Evolutionary conservation across 2,888 invertebrate genomes (phyloP).

Genomic region (Dusona sp.): DNA sequence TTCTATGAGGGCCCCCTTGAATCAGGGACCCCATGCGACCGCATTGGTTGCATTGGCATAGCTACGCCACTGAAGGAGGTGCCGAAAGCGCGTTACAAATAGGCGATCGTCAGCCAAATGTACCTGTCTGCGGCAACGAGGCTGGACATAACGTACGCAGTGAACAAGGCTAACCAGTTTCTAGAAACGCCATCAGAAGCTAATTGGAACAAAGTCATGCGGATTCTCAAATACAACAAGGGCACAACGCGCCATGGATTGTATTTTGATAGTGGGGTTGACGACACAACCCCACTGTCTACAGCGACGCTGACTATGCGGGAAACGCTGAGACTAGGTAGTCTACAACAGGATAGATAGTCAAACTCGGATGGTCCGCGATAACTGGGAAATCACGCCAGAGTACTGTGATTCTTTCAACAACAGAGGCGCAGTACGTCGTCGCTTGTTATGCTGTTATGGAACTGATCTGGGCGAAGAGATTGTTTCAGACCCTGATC

Average conservation of each 20-base stretch:
- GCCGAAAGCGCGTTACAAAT: too few relatives aligned
- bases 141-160: constrained; percentile 34
- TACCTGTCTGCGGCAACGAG: constrained; percentile 40
- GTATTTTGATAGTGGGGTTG: background rate
- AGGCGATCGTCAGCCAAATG: constrained; percentile 45
- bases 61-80: too few relatives aligned
- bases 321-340: background rate
- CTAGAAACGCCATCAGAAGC: constrained; percentile 47
- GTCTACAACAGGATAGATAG: constrained; percentile 8
- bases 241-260: constrained; percentile 10
- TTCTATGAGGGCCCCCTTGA: too few relatives aligned
- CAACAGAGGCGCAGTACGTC: constrained; percentile 49
- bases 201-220: constrained; percentile 28
- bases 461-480: constrained; percentile 47
- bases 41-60: too few relatives aligned
- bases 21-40: too few relatives aligned
- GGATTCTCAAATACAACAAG: constrained; percentile 18
- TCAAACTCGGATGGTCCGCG: constrained; percentile 2
- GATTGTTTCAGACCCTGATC: too few relatives aligned
- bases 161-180: constrained; percentile 42
- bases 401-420: constrained; percentile 40
- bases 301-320: constrained; percentile 25
- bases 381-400: constrained; percentile 50
- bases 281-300: background rate
- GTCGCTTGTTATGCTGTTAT: constrained; percentile 16